Evolutionary conservation across 2,797 vertebrate species (phyloP), one percentile per base, ranked within the genome.

Genomic region (Euthynnus affinis): DNA sequence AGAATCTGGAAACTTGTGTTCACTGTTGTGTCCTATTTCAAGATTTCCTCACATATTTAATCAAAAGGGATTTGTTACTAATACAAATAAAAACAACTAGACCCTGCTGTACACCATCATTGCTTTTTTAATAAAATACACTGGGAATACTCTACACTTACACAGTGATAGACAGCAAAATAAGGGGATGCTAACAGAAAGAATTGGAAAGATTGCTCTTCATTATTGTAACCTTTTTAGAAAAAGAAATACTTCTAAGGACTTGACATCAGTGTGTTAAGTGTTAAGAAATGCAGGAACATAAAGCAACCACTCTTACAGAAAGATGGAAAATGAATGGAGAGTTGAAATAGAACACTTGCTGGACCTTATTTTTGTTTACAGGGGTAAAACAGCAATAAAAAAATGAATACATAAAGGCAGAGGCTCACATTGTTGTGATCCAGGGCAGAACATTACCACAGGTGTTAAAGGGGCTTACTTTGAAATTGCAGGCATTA

Each of bases 401-500:
- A 48, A 44, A n/a, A 23, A 17, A 37, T 10, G 9, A 17, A 40
- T 52, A 5, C 29, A 32, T 0, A 32, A 32, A 37, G 56, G 15
- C 25, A 46, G 65, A n/a, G 20, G 23, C 57, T 63, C 67, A 52
- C 42, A 48, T 18, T 66, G 42, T 27, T 34, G 48, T 32, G 42
- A 56, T 64, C 20, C 42, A 70, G 49, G 48, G 14, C 22, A n/a
- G 23, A 8, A 57, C 27, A 49, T 23, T 4, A 48, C 67, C 48
- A 25, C 29, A 61, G 60, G 40, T 66, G 29, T 49, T 51, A 17
- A 23, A 8, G 42, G 40, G 49, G 15, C 40, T 56, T 25, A 22
- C 14, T 12, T 58, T 73, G 66, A 80, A 60, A 67, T 49, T 76
- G 68, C 52, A 56, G 58, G 55, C 25, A 27, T 51, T 66, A 20